phyloP scores from a whole-genome alignment of 2,888 invertebrate species.

The Idaea dimidiata region DNA sequence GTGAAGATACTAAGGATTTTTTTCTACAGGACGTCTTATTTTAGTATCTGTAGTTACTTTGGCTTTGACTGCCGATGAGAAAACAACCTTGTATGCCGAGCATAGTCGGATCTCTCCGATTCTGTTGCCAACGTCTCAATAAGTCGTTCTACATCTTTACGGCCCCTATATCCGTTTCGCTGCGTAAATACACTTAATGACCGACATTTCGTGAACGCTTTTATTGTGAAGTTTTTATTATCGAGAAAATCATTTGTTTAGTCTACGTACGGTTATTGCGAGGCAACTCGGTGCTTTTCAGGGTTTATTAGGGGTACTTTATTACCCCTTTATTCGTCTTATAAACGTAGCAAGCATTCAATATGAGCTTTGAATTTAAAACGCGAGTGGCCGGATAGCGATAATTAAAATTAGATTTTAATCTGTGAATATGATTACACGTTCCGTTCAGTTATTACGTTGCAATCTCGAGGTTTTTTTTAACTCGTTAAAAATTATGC shows the following conservation, averaged over 20 bases:
- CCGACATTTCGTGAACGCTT: constrained; percentile 77
- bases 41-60: too few species aligned
- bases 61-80: too few species aligned
- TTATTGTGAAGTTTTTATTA: constrained; percentile 80
- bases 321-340: constrained; percentile 63
- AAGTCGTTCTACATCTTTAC: constrained; percentile 75
- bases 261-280: constrained; percentile 77
- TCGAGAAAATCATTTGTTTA: constrained; percentile 78
- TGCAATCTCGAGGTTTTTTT: constrained; percentile 48
- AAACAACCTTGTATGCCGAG: constrained; percentile 7
- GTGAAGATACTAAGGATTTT: too few species aligned
- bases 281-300: constrained; percentile 66
- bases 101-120: constrained; percentile 52
- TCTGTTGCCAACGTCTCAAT: constrained; percentile 76
- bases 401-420: constrained; percentile 70
- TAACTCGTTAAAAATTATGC: constrained; percentile 44
- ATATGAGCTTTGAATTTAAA: constrained; percentile 53
- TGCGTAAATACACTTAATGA: constrained; percentile 79
- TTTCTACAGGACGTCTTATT: too few species aligned
- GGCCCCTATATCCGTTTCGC: constrained; percentile 76
- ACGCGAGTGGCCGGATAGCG: constrained; percentile 53
- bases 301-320: constrained; percentile 76
- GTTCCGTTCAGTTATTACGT: constrained; percentile 51
- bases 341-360: constrained; percentile 58
- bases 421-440: constrained; percentile 64